Evolutionary conservation across 2,113 vertebrate genomes (phyloP).

Genomic region (Pituophis catenifer): DNA sequence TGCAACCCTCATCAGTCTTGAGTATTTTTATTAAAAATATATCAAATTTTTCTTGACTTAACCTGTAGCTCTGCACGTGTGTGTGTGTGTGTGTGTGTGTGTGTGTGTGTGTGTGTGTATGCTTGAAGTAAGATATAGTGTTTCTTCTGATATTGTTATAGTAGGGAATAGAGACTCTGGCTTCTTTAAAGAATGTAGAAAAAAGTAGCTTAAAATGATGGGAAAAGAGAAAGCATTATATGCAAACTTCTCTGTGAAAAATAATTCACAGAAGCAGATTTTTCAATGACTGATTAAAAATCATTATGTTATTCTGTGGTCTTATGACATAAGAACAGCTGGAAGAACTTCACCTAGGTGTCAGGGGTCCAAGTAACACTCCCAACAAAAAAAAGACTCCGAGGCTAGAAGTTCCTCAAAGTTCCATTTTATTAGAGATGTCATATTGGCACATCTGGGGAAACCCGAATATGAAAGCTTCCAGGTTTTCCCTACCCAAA

Average conservation of each 20-base stretch:
- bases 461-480: no score
- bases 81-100: not conserved
- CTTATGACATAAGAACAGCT: not conserved
- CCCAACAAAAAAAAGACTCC: no score
- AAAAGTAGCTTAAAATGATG: not conserved
- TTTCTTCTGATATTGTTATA: not conserved
- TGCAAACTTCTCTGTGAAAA: not conserved
- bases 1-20: not conserved
- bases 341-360: not conserved
- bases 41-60: not conserved
- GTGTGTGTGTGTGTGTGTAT: not conserved
- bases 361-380: no score
- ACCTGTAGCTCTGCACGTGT: not conserved
- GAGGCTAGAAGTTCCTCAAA: no score
- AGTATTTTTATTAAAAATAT: not conserved
- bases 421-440: no score
- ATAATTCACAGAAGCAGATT: not conserved
- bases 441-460: no score
- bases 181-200: not conserved
- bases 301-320: not conserved
- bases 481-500: no score
- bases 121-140: not conserved
- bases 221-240: not conserved
- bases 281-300: not conserved
- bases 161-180: not conserved